These are phyloP conservation scores for Drosophila infuscata DNA, from an alignment of 2,888 invertebrate species.

Conservation along the genomic window DNA sequence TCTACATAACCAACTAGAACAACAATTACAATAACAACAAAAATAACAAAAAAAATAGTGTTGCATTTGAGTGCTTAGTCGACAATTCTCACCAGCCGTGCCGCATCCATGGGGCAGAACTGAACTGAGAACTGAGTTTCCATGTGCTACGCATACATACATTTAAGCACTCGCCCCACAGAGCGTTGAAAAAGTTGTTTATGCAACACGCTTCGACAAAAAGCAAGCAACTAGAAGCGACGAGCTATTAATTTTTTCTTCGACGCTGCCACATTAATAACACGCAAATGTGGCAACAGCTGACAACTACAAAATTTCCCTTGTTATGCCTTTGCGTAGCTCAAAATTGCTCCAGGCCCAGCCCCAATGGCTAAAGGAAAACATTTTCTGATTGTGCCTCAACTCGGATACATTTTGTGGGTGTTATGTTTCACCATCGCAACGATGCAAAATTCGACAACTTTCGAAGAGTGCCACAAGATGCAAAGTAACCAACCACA, in stretches of 20 bases:
- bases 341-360: constrained; percentile 19
- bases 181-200: constrained; percentile 20
- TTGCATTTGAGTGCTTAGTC: constrained; percentile 30
- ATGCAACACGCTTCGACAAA: constrained; percentile 18
- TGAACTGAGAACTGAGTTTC: constrained; percentile 11
- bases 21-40: constrained; percentile 25
- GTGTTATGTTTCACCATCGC: neutral
- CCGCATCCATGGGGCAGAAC: constrained; percentile 9
- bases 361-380: constrained; percentile 11
- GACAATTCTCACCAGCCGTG: constrained; percentile 30
- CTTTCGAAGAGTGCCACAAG: constrained; percentile 5
- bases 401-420: constrained; percentile 8
- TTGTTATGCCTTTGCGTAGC: constrained; percentile 29
- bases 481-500: constrained; percentile 24
- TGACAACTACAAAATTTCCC: constrained; percentile 63
- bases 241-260: constrained; percentile 47
- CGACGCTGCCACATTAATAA: constrained; percentile 43
- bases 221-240: constrained; percentile 6
- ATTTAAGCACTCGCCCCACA: neutral
- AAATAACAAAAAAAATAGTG: constrained; percentile 8
- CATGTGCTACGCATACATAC: constrained; percentile 3
- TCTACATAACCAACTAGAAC: constrained; percentile 15
- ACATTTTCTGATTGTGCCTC: constrained; percentile 27
- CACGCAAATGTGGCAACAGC: constrained; percentile 73
- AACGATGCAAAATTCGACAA: constrained; percentile 10